Percentiles rank a stretch among this genome's conserved stretches.
Conservation (phyloP, 2,797 vertebrate species). For the Decapterus maruadsi region DNA sequence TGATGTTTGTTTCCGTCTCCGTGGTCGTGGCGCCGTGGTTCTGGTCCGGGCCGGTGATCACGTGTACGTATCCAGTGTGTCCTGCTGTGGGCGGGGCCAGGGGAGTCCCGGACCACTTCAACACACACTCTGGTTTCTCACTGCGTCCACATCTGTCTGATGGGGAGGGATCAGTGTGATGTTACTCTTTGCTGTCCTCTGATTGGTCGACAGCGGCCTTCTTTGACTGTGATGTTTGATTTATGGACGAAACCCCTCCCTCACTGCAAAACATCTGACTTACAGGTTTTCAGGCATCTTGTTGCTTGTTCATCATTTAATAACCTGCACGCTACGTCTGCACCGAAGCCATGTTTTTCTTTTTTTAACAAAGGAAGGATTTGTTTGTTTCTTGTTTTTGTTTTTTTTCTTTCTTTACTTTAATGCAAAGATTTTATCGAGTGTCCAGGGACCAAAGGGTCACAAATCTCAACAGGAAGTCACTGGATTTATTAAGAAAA, state of each 20-base stretch:
- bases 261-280: not conserved
- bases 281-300: not conserved
- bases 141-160: slow-evolving; percentile 9
- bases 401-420: not conserved
- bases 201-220: slow-evolving; percentile 38
- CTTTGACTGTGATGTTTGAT: slow-evolving; percentile 21
- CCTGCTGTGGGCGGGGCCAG: not conserved
- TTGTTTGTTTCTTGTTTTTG: not conserved
- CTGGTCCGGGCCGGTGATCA: not conserved
- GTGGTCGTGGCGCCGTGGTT: too few species aligned
- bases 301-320: not conserved
- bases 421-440: not conserved
- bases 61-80: not conserved
- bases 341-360: not conserved
- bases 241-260: slow-evolving; percentile 20
- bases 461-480: too few species aligned
- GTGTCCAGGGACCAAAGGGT: slow-evolving; percentile 30
- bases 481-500: too few species aligned
- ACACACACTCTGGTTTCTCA: not conserved
- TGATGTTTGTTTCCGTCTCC: too few species aligned
- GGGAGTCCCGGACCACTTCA: not conserved
- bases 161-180: not conserved
- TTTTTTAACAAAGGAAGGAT: too few species aligned
- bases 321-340: not conserved
- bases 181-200: slow-evolving; percentile 18